Conservation (phyloP, 2,797 vertebrate genomes). For the Coendou prehensilis region DNA sequence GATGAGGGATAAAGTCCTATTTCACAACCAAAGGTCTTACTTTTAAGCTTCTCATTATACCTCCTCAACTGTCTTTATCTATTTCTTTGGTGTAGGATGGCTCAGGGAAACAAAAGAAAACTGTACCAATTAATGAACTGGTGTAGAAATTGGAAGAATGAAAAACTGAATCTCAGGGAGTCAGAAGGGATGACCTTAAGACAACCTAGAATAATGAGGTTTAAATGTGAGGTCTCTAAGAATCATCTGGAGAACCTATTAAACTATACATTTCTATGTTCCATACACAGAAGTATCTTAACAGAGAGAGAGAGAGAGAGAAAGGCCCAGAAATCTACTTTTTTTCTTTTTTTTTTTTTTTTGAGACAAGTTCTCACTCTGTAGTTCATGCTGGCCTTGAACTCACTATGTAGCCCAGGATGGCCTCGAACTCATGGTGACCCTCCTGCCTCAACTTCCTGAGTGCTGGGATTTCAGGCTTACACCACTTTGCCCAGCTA, state of each 20-base stretch:
- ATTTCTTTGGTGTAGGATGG: not conserved
- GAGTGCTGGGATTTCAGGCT: not conserved
- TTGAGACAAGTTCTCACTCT: not conserved
- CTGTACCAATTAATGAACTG: not conserved
- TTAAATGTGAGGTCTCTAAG: slow-evolving; percentile 38
- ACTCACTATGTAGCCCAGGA: not conserved
- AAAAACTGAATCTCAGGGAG: not conserved
- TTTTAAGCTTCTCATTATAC: not conserved
- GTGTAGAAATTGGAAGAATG: not conserved
- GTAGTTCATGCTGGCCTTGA: not conserved
- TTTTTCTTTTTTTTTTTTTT: too few species aligned
- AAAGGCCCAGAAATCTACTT: not conserved
- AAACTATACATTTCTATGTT: not conserved
- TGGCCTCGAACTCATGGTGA: not conserved
- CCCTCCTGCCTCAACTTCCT: not conserved
- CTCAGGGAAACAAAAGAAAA: not conserved
- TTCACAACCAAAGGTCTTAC: not conserved
- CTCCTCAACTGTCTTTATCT: not conserved
- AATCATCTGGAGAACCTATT: not conserved
- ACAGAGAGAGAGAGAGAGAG: not conserved
- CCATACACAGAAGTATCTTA: not conserved
- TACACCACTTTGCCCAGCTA: not conserved
- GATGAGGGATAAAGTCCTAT: too few species aligned
- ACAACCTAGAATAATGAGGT: not conserved
- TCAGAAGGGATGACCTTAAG: not conserved